phyloP scores from a whole-genome alignment of 2,797 vertebrate genomes.

The Chloroceryle inda region DNA sequence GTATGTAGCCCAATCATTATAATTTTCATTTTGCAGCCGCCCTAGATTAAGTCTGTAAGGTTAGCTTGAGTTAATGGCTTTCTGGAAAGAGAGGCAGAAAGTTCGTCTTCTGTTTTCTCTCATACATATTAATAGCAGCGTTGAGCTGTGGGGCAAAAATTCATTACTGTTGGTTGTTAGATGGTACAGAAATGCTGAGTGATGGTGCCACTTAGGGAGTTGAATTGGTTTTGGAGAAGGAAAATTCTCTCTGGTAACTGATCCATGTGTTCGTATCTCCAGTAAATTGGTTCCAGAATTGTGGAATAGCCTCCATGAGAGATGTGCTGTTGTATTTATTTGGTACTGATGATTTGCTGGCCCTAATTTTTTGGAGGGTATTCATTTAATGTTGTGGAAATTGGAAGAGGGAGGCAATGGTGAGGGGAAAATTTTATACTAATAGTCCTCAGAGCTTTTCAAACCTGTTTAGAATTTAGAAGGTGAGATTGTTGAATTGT shows the following conservation, averaged over 20 bases:
- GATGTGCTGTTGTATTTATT: neutral
- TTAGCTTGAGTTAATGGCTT: conserved; percentile 42
- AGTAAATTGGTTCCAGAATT: neutral
- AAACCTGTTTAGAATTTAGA: neutral
- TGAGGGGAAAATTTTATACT: neutral
- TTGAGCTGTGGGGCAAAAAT: conserved; percentile 2
- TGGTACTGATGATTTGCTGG: neutral
- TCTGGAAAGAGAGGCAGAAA: conserved; percentile 7
- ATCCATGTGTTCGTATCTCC: neutral
- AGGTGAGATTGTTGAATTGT: neutral
- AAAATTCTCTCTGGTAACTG: neutral
- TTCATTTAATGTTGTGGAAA: neutral
- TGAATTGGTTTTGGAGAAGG: conserved; percentile 18
- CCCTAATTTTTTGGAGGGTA: neutral
- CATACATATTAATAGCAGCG: neutral
- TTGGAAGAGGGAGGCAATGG: neutral
- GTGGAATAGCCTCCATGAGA: neutral
- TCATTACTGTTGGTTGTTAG: neutral
- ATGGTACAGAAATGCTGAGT: neutral
- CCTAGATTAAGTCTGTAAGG: neutral
- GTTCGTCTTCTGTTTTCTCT: neutral
- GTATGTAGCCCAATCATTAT: neutral
- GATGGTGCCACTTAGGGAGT: neutral
- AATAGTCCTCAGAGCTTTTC: neutral
- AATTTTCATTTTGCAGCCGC: conserved; percentile 30